These are phyloP conservation scores for Griposia aprilina DNA, from an alignment of 2,888 invertebrate genomes.

Conservation along the genomic window DNA sequence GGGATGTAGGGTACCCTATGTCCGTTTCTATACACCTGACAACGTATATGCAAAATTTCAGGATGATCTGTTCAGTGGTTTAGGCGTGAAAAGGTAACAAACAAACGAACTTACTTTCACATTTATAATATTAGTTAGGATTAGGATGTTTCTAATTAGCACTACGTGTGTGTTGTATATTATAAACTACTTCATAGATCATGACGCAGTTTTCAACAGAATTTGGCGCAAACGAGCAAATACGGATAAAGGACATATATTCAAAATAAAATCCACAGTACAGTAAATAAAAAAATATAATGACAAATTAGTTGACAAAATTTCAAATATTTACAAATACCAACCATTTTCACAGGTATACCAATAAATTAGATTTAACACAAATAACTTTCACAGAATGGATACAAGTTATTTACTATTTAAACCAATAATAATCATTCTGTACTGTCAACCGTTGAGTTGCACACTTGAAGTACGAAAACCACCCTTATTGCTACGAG, in stretches of 20 bases:
- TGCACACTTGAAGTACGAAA: constrained; percentile 10
- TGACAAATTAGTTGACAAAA: constrained; percentile 77
- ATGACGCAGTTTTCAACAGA: no score
- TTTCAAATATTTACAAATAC: constrained; percentile 83
- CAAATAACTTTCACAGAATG: constrained; percentile 68
- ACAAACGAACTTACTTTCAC: no score
- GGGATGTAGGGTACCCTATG: no score
- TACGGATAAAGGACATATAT: background rate
- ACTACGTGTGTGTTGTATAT: no score
- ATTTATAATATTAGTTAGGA: no score
- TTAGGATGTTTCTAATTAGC: no score
- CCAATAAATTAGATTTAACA: constrained; percentile 78
- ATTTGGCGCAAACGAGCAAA: background rate
- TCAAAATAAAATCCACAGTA: constrained; percentile 62
- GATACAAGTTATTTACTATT: constrained; percentile 17
- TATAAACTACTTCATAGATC: no score
- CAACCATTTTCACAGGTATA: constrained; percentile 80
- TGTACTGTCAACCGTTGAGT: background rate
- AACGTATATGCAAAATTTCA: no score
- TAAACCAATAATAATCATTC: background rate
- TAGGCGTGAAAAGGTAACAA: no score
- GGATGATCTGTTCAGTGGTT: no score
- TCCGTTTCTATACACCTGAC: no score
- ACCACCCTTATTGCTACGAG: background rate
- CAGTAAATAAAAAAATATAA: constrained; percentile 82